A percentile compares a stretch with the other conserved stretches of the same genome.
phyloP scores from a whole-genome alignment of 2,888 invertebrate species.

The Lysandra bellargus region DNA sequence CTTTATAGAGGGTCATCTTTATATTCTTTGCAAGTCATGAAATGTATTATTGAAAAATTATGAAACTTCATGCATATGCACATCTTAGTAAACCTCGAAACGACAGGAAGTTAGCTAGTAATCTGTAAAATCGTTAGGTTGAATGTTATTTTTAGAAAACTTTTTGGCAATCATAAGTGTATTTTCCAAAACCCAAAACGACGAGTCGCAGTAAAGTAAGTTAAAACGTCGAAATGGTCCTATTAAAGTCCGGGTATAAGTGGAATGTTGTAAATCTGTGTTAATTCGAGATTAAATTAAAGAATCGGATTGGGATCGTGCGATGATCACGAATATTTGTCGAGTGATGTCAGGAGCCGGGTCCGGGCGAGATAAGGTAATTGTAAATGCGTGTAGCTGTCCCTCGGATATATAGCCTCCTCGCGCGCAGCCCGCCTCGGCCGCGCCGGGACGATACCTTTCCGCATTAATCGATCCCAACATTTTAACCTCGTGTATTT shows the following conservation, averaged over 20 bases:
- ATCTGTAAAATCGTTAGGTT: background rate
- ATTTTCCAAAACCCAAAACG: background rate
- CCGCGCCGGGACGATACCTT: slow-evolving; percentile 20
- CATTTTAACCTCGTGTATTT: slow-evolving; percentile 4
- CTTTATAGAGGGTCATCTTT: background rate
- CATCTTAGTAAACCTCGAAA: background rate
- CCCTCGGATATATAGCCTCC: slow-evolving; percentile 62
- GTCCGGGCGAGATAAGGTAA: slow-evolving; percentile 68
- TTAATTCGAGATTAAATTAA: slow-evolving; percentile 33
- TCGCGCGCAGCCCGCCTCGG: slow-evolving; percentile 33
- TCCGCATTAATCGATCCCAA: slow-evolving; percentile 30
- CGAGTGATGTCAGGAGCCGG: slow-evolving; percentile 68
- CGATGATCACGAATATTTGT: slow-evolving; percentile 67
- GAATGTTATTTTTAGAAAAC: background rate
- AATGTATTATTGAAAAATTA: background rate
- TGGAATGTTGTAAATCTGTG: slow-evolving; percentile 33
- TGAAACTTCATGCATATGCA: background rate
- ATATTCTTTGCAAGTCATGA: background rate
- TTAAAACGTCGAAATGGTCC: background rate
- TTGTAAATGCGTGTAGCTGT: slow-evolving; percentile 76
- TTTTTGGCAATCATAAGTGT: background rate
- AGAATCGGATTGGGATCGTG: slow-evolving; percentile 34
- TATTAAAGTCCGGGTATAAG: background rate
- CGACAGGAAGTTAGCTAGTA: background rate
- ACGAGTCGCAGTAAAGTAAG: background rate